These are phyloP conservation scores for Pelvicachromis taeniatus DNA, from an alignment of 2,113 vertebrate genomes.

Conservation along the genomic window DNA sequence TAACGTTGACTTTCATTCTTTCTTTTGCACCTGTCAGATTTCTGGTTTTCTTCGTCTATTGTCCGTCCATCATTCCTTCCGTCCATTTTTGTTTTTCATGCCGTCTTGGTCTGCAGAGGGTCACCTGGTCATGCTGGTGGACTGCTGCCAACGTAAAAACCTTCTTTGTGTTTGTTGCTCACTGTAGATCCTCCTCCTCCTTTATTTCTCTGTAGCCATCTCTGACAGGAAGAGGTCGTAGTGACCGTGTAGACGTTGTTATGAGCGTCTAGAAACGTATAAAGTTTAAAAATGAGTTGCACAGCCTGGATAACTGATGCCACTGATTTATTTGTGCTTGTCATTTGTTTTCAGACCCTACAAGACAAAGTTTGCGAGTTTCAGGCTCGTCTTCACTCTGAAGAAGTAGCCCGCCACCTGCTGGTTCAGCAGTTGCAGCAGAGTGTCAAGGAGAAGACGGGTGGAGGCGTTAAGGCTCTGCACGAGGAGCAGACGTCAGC, in stretches of 20 bases:
- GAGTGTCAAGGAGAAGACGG: conserved; percentile 11
- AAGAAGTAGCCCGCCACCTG: conserved; percentile 59
- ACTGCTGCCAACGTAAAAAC: conserved; percentile 53
- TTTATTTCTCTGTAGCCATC: background rate
- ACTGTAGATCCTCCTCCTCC: fast-evolving
- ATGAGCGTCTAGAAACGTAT: background rate
- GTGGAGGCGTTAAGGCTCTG: background rate
- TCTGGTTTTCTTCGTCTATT: background rate
- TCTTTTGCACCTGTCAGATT: background rate
- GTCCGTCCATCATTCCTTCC: background rate
- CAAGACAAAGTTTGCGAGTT: conserved; percentile 71
- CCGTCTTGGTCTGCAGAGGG: conserved; percentile 33
- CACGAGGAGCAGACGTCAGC: background rate
- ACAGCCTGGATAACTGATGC: background rate
- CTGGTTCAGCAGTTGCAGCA: conserved; percentile 38
- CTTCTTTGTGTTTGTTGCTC: background rate
- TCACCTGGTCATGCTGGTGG: conserved; percentile 63
- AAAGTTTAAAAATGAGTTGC: fast-evolving
- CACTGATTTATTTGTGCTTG: background rate
- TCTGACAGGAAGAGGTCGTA: background rate
- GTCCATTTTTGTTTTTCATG: background rate
- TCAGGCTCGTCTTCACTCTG: conserved; percentile 69
- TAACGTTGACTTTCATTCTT: background rate
- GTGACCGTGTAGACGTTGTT: background rate
- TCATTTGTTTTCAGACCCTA: conserved; percentile 65